These are phyloP conservation scores for Caenorhabditis virilis DNA, from an alignment of 2,888 invertebrate genomes.

Conservation along the genomic window DNA sequence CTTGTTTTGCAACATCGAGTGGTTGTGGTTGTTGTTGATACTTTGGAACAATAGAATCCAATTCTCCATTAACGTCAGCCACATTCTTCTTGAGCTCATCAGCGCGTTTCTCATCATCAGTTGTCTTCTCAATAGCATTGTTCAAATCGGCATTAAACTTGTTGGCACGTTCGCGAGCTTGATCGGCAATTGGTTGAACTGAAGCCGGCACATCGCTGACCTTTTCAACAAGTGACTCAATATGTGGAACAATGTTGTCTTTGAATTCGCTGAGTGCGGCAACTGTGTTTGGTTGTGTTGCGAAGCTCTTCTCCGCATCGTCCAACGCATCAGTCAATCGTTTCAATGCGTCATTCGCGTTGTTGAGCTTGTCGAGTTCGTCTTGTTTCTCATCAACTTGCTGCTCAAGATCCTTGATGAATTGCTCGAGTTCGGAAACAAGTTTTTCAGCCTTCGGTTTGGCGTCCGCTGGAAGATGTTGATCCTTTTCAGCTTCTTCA, in stretches of 20 bases:
- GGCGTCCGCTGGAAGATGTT: neutral
- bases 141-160: slow-evolving; percentile 6
- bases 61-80: slow-evolving; percentile 1
- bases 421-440: slow-evolving; percentile 29
- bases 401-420: slow-evolving; percentile 43
- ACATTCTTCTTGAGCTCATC: slow-evolving; percentile 10
- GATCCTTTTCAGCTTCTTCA: slow-evolving; percentile 5
- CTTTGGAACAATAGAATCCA: slow-evolving; percentile 14
- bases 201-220: neutral
- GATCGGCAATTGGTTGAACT: slow-evolving; percentile 4
- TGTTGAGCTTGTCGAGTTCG: slow-evolving; percentile 14
- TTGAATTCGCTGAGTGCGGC: slow-evolving; percentile 17
- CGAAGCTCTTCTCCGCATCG: slow-evolving; percentile 11
- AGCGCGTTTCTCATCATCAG: slow-evolving; percentile 7
- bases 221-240: neutral
- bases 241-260: slow-evolving; percentile 9
- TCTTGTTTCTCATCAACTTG: slow-evolving; percentile 38
- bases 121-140: slow-evolving; percentile 6
- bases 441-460: slow-evolving; percentile 7
- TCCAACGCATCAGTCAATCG: slow-evolving; percentile 20
- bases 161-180: slow-evolving; percentile 7
- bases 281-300: slow-evolving; percentile 10
- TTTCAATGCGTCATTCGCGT: slow-evolving; percentile 8
- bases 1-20: slow-evolving; percentile 19
- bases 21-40: slow-evolving; percentile 17